Evolutionary conservation across 2,797 vertebrate species (phyloP), one percentile per base, ranked within the genome.

Genomic region (Anolis apletophallus): DNA sequence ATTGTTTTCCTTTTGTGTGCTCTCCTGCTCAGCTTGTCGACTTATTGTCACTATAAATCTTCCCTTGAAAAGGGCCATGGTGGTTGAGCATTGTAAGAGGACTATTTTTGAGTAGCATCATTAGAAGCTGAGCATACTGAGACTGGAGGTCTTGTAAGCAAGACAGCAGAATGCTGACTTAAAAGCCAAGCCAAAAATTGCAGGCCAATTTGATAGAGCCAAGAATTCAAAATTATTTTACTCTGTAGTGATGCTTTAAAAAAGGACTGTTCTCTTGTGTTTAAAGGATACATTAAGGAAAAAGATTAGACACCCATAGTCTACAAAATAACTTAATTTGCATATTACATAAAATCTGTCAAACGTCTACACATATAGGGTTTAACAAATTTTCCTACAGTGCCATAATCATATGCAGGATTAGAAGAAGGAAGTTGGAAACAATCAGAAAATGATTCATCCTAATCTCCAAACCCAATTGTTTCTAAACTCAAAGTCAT

Each of bases 221-320:
- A 78, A 50, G 64, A 90, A 93, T 93, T 87, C 88, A 81, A 75
- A 83, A 73, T 85, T 59, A 81, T 84, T 80, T 7, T 89, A 93
- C 81, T 86, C 72, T 14, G 81, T 32, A 77, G 46, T 29, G 88
- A 67, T 86, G 86, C 93, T 81, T 90, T 87, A 85, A 73, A 87
- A 92, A 92, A 83, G 14, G 29, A 23, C n/a, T 40, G 14, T 7
- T 59, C 26, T n/a, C 54, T 21, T 61, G 85, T 87, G 85, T 90
- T 1, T 50, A 91, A 71, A 69, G 67, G 11, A 40, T 80, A 89
- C 82, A 90, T 84, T 67, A 86, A 77, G 55, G 23, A 16, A 85
- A 67, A 84, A 55, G 67, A 89, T 55, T 79, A 87, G 86, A 81
- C 87, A 93, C 91, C 90, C 90, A 81, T 52, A 76, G 90, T 89